Evolutionary conservation across 2,113 vertebrate genomes (phyloP).

Genomic region (Ailurus styani): DNA sequence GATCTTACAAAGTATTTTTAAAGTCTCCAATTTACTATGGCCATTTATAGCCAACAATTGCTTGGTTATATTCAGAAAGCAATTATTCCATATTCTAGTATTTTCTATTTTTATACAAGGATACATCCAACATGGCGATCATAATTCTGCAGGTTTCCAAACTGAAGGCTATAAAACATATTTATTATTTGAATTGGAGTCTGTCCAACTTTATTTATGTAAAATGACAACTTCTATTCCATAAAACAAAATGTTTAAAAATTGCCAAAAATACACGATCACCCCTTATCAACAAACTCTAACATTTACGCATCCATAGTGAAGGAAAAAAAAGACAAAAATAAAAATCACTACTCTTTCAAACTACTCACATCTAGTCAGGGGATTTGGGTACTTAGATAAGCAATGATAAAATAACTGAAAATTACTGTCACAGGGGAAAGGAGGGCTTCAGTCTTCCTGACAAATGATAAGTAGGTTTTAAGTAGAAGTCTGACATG

Average conservation of each 20-base stretch:
- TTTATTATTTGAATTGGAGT: constrained; percentile 27
- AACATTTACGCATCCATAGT: neutral
- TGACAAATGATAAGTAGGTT: neutral
- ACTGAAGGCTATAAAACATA: constrained; percentile 87
- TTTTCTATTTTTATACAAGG: constrained; percentile 77
- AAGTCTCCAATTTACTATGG: neutral
- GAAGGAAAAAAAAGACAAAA: neutral
- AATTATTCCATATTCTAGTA: neutral
- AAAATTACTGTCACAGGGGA: neutral
- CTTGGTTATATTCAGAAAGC: constrained; percentile 6
- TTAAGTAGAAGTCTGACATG: neutral
- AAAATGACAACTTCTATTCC: constrained; percentile 15
- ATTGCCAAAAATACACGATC: neutral
- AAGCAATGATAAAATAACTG: neutral
- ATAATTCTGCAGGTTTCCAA: constrained; percentile 92
- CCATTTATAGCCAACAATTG: neutral
- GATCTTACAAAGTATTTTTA: constrained; percentile 34
- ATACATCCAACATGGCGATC: constrained; percentile 93
- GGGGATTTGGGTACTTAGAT: neutral
- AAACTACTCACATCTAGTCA: neutral
- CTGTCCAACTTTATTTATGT: neutral
- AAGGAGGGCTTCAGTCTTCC: neutral
- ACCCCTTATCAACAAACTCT: neutral
- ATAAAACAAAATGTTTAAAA: constrained; percentile 24
- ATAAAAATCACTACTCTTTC: neutral